A percentile compares a stretch with the other conserved stretches of the same genome.
These are phyloP conservation scores for Etheostoma cragini DNA, from an alignment of 2,113 vertebrate species.

Conservation along the genomic window DNA sequence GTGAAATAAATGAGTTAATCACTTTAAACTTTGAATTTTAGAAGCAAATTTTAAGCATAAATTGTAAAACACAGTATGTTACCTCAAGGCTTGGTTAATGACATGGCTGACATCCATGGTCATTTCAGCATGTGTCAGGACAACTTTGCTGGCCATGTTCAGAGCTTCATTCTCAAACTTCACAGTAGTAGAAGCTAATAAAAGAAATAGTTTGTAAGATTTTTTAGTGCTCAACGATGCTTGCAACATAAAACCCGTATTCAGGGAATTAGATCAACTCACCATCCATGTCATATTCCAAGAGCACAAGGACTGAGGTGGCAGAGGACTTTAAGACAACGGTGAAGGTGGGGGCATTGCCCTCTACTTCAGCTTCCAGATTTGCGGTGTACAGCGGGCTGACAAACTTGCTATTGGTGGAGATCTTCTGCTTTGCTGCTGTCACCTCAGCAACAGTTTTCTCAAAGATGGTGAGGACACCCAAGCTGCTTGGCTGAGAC, in stretches of 20 bases:
- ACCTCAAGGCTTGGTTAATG: conserved; percentile 78
- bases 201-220: conserved; percentile 4
- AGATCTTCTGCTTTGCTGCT: conserved; percentile 84
- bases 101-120: conserved; percentile 82
- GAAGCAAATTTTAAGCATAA: neutral
- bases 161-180: conserved; percentile 74
- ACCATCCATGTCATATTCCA: conserved; percentile 92
- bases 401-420: conserved; percentile 77
- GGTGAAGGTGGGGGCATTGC: conserved; percentile 80
- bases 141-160: conserved; percentile 68
- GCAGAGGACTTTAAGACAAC: conserved; percentile 86
- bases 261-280: conserved; percentile 66
- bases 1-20: neutral
- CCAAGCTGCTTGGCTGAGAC: conserved; percentile 83
- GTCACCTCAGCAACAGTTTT: conserved; percentile 78
- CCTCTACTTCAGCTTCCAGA: conserved; percentile 81
- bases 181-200: conserved; percentile 82
- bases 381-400: conserved; percentile 89
- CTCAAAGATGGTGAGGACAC: conserved; percentile 82
- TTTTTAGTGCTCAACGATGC: neutral
- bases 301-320: conserved; percentile 85
- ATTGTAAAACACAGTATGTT: conserved; percentile 54
- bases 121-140: conserved; percentile 87
- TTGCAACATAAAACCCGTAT: neutral
- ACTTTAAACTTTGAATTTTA: neutral